Conservation (phyloP, 2,888 invertebrate species). For the Agonopterix arenella region DNA sequence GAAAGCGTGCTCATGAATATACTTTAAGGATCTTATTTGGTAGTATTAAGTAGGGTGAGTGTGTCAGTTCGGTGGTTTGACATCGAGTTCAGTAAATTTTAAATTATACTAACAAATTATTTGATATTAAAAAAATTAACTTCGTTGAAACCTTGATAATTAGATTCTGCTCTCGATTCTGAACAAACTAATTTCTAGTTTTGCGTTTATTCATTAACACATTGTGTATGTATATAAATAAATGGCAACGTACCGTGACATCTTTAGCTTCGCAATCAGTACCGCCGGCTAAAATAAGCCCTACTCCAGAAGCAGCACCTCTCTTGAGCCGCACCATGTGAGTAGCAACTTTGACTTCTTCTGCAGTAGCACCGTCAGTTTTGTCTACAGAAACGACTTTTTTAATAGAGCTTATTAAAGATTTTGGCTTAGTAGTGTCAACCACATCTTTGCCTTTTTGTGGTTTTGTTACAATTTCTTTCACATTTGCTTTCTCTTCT, state of each 20-base stretch:
- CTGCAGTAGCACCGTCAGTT: constrained; percentile 23
- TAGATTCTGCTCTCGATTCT: too few species aligned
- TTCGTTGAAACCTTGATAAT: too few species aligned
- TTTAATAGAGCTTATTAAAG: constrained; percentile 8
- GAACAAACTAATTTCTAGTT: too few species aligned
- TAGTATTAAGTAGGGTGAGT: too few species aligned
- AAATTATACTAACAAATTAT: too few species aligned
- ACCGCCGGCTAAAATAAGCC: constrained; percentile 92
- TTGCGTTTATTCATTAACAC: too few species aligned
- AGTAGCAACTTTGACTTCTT: constrained; percentile 35
- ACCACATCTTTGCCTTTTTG: constrained; percentile 19
- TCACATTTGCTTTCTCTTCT: constrained; percentile 26
- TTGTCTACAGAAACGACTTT: constrained; percentile 26
- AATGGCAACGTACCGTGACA: constrained; percentile 82
- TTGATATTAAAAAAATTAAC: too few species aligned
- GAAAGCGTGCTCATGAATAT: too few species aligned
- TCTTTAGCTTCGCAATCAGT: constrained; percentile 94
- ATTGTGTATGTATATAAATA: neutral
- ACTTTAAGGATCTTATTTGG: too few species aligned
- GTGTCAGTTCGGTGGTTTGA: too few species aligned
- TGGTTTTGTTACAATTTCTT: constrained; percentile 17
- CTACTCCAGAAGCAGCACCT: constrained; percentile 81
- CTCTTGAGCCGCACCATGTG: constrained; percentile 50
- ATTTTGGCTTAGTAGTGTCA: constrained; percentile 9
- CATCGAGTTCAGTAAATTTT: too few species aligned